Conservation (phyloP, 2,113 vertebrate species). For the Brachyistius frenatus region DNA sequence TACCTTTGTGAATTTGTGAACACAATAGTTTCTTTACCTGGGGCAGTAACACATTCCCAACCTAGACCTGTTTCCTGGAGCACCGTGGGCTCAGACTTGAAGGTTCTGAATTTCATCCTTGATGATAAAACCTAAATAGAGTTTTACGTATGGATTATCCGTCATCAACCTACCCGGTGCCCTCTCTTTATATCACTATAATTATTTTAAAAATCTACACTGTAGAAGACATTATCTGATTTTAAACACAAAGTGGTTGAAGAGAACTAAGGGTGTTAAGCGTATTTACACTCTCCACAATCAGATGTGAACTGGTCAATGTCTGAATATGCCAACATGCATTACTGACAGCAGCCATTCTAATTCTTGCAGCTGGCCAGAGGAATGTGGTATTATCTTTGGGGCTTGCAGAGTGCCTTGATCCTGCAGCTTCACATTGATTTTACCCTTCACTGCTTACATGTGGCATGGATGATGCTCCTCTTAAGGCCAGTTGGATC, state of each 20-base stretch:
- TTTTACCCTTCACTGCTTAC: constrained; percentile 36
- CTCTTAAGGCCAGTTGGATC: constrained; percentile 6
- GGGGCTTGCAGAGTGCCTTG: not conserved
- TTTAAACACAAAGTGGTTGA: not conserved
- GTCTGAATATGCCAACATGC: not conserved
- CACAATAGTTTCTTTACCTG: too few relatives aligned
- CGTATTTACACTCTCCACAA: constrained; percentile 5
- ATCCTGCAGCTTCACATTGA: not conserved
- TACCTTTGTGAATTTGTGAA: too few relatives aligned
- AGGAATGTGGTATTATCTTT: constrained; percentile 30
- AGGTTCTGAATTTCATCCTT: too few relatives aligned
- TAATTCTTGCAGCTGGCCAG: constrained; percentile 34
- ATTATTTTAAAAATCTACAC: too few relatives aligned
- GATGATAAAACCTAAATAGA: too few relatives aligned
- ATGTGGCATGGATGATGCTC: constrained; percentile 9
- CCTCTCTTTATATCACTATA: too few relatives aligned
- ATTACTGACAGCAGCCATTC: constrained; percentile 6
- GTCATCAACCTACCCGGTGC: too few relatives aligned
- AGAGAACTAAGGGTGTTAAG: not conserved
- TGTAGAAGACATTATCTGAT: too few relatives aligned
- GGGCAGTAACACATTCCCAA: too few relatives aligned
- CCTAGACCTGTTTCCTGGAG: too few relatives aligned
- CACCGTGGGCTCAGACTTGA: too few relatives aligned
- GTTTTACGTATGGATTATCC: too few relatives aligned
- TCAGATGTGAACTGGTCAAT: not conserved